Base-by-base conservation (phyloP, 2,888 invertebrate species). In the Phania funesta region DNA sequence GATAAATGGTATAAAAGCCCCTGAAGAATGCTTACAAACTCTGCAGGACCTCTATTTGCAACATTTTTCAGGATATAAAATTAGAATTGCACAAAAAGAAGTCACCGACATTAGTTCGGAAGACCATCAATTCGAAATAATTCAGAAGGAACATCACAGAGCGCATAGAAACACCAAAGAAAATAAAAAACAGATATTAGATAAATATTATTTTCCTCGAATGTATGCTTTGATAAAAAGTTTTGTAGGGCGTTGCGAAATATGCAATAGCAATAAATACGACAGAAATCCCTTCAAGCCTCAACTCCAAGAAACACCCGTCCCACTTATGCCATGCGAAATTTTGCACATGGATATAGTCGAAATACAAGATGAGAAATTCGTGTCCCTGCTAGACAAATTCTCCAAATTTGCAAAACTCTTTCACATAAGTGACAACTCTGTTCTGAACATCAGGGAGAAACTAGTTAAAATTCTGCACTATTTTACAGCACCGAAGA, bases 351-450 rank as follows among this genome's bases (percentile, higher is more conserved):
- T n/a, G n/a, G n/a, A n/a, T n/a, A n/a, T n/a, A n/a, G n/a, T n/a
- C n/a, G n/a, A n/a, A n/a, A n/a, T n/a, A n/a, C n/a, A n/a, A 3
- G 6, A 29, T 29, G 4, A 3, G 6, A 29, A 29, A 29, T 60
- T 2, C 29, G 29, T 29, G 29, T 29, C 35, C 35, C 8, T 35
- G 11, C 35, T 2, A 11, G 35, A 7, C 35, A 83, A 76, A 74
- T 83, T 81, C 26, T 60, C 73, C 35, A 83, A 76, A 74, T 83
- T 81, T 35, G 64, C 73, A 0, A 84, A 84, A 29, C 46, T 82
- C 11, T 84, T 83, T 52, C 80, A 48, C 16, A 76, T n/a, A n/a
- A n/a, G n/a, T n/a, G n/a, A n/a, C n/a, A n/a, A n/a, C n/a, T n/a
- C n/a, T n/a, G n/a, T n/a, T n/a, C n/a, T n/a, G n/a, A n/a, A n/a